Conservation (phyloP, 2,797 vertebrate species). For the Sebastes matsubarae region DNA sequence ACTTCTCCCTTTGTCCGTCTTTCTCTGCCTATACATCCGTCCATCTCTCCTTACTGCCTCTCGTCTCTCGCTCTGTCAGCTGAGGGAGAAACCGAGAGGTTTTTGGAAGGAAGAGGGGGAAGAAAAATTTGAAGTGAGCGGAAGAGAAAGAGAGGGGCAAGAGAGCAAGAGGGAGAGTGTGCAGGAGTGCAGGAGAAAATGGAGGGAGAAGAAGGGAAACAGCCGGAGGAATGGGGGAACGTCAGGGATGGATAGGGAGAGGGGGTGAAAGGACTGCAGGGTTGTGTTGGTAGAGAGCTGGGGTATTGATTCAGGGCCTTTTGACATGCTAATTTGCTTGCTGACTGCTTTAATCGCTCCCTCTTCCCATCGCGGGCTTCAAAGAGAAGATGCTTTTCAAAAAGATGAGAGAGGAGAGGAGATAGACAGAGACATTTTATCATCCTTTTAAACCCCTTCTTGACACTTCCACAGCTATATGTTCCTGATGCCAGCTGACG, state of each 20-base stretch:
- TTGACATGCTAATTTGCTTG: conserved; percentile 89
- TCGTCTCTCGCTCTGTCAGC: conserved; percentile 38
- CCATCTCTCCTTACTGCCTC: conserved; percentile 62
- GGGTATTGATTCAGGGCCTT: conserved; percentile 87
- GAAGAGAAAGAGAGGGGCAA: conserved; percentile 42
- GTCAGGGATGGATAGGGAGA: conserved; percentile 37
- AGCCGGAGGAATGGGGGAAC: conserved; percentile 60
- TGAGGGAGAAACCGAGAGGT: background rate
- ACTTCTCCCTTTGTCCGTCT: conserved; percentile 59
- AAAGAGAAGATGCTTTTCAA: conserved; percentile 87
- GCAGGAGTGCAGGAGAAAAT: conserved; percentile 59
- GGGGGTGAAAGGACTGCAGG: conserved; percentile 61
- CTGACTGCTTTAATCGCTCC: conserved; percentile 84
- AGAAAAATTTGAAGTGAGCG: conserved; percentile 35
- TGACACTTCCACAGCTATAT: conserved; percentile 30
- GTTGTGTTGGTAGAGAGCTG: conserved; percentile 74
- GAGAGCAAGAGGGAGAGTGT: conserved; percentile 61
- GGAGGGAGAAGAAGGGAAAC: conserved; percentile 63
- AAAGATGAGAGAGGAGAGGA: conserved; percentile 70
- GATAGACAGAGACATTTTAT: conserved; percentile 35
- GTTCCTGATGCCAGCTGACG: conserved; percentile 34
- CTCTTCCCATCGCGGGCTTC: conserved; percentile 83
- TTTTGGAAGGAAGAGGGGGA: background rate
- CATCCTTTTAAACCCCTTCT: conserved; percentile 14
- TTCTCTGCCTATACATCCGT: conserved; percentile 69